Evolutionary conservation across 2,888 invertebrate species (phyloP).

Genomic region (Muschampia plurimacula): DNA sequence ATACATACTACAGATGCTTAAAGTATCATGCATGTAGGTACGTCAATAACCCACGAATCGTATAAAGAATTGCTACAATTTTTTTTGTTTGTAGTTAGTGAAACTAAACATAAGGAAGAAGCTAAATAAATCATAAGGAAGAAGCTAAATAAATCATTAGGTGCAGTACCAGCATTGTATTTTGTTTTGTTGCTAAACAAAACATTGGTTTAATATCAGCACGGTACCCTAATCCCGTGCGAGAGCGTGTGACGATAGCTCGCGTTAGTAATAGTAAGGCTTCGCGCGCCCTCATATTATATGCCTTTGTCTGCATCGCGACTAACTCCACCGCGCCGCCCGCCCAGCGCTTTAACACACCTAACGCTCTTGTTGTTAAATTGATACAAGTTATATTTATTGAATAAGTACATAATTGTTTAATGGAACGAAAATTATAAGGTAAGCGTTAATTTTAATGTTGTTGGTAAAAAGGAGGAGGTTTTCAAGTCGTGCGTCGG

Average conservation of each 20-base stretch:
- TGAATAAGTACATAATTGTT: neutral
- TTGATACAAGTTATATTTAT: neutral
- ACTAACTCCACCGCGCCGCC: conserved; percentile 33
- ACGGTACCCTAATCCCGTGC: conserved; percentile 20
- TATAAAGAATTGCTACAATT: too few relatives aligned
- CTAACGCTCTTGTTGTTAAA: neutral
- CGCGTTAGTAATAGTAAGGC: conserved; percentile 48
- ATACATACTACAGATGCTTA: too few relatives aligned
- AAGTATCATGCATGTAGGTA: too few relatives aligned
- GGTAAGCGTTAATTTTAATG: conserved; percentile 12
- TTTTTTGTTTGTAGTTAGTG: too few relatives aligned
- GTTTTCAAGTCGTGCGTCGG: neutral
- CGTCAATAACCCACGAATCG: too few relatives aligned
- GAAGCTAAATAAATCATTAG: neutral
- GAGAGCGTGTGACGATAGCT: conserved; percentile 39
- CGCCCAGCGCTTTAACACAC: neutral
- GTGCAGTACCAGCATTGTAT: neutral
- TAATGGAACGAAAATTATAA: conserved; percentile 1
- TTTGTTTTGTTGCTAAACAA: neutral
- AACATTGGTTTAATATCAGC: neutral
- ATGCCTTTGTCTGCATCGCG: conserved; percentile 44
- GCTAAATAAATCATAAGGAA: neutral
- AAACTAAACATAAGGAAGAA: too few relatives aligned
- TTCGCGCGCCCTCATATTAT: conserved; percentile 50
- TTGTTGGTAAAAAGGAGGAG: neutral